Percentiles rank a stretch among this genome's conserved stretches.
These are phyloP conservation scores for Gasteruption jaculator DNA, from an alignment of 2,888 invertebrate species.

Conservation along the genomic window DNA sequence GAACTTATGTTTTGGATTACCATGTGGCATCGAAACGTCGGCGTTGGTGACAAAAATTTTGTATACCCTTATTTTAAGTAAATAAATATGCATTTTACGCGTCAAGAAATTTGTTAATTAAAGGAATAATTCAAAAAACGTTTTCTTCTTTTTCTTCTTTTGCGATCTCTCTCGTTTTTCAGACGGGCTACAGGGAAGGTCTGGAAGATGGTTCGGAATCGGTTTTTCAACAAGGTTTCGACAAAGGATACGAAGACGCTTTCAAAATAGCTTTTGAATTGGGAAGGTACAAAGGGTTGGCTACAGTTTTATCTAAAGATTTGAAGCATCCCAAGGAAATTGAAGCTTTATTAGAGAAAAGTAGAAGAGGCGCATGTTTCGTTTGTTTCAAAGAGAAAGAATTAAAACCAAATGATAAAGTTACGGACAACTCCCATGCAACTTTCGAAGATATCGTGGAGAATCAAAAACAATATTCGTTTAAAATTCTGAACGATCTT, in stretches of 20 bases:
- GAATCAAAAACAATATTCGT: conserved; percentile 37
- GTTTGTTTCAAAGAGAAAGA: conserved; percentile 32
- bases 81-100: too few relatives aligned
- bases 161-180: too few relatives aligned
- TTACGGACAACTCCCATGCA: conserved; percentile 8
- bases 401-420: too few relatives aligned
- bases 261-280: conserved; percentile 60
- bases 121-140: too few relatives aligned
- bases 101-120: too few relatives aligned
- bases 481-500: conserved; percentile 31
- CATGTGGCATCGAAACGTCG: too few relatives aligned
- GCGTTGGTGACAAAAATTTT: too few relatives aligned
- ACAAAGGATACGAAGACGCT: conserved; percentile 65
- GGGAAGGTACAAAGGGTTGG: conserved; percentile 54
- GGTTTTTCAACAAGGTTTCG: conserved; percentile 67
- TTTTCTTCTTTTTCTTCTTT: conserved; percentile 1
- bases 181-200: conserved; percentile 70
- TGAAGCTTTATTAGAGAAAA: conserved; percentile 30
- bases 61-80: too few relatives aligned
- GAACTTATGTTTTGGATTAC: too few relatives aligned
- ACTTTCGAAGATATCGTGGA: conserved; percentile 31
- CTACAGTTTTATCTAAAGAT: conserved; percentile 23
- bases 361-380: conserved; percentile 38
- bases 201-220: conserved; percentile 61
- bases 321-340: conserved; percentile 32